A percentile compares a stretch with the other conserved stretches of the same genome.
Conservation (phyloP, 2,888 invertebrate genomes). For the Tachina grossa region DNA sequence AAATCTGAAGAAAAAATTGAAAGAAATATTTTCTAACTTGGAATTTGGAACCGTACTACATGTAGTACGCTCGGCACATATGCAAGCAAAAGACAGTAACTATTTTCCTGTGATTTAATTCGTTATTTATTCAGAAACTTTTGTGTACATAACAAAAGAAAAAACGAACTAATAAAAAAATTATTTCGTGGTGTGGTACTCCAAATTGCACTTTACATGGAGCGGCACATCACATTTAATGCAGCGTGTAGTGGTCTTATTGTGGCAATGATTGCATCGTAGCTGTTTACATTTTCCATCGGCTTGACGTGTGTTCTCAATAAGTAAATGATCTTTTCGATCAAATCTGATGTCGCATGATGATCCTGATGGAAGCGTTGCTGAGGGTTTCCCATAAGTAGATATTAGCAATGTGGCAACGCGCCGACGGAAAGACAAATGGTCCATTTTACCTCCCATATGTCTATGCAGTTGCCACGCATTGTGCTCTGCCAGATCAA, state of each 20-base stretch:
- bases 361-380: not conserved
- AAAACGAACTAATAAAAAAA: not conserved
- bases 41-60: not conserved
- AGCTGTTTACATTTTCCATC: not conserved
- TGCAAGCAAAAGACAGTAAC: not conserved
- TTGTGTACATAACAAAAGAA: not conserved
- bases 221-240: not conserved
- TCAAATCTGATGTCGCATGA: not conserved
- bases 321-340: not conserved
- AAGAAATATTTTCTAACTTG: not conserved
- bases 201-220: not conserved
- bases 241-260: conserved; percentile 1
- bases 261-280: conserved; percentile 3
- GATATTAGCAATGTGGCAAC: too few relatives aligned
- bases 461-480: too few relatives aligned
- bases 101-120: not conserved
- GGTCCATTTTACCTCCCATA: too few relatives aligned
- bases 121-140: not conserved
- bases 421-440: too few relatives aligned
- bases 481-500: too few relatives aligned
- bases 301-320: too few relatives aligned
- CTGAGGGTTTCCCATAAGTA: too few relatives aligned
- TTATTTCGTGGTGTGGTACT: too few relatives aligned
- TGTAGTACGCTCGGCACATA: too few relatives aligned
- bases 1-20: too few relatives aligned